Evolutionary conservation across 2,888 invertebrate genomes (phyloP).

Genomic region (Rapana venosa): DNA sequence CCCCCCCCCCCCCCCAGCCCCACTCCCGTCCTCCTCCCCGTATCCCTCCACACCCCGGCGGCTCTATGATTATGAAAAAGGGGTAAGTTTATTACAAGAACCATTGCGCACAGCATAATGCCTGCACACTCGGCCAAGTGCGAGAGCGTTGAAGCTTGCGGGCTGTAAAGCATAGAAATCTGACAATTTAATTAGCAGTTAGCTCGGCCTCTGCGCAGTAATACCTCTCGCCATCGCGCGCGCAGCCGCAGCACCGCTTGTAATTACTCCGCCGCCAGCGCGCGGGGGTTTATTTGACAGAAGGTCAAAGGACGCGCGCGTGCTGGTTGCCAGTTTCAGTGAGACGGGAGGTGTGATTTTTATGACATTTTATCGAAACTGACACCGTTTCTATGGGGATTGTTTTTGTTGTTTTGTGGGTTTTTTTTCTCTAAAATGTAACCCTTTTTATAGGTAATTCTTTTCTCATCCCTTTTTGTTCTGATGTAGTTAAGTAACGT

Average conservation of each 20-base stretch:
- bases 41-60: too few species aligned
- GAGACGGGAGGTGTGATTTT: slow-evolving; percentile 37
- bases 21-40: neutral
- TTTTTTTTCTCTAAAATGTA: neutral
- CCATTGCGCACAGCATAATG: slow-evolving; percentile 33
- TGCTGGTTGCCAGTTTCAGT: slow-evolving; percentile 19
- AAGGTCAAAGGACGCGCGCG: slow-evolving; percentile 39
- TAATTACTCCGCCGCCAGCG: slow-evolving; percentile 42
- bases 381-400: slow-evolving; percentile 26
- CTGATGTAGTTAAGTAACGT: too few species aligned
- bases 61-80: slow-evolving; percentile 36
- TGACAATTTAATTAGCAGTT: slow-evolving; percentile 46
- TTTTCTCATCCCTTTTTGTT: too few species aligned
- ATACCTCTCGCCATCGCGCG: slow-evolving; percentile 35
- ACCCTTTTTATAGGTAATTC: too few species aligned
- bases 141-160: slow-evolving; percentile 30
- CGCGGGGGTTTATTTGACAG: slow-evolving; percentile 43
- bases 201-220: slow-evolving; percentile 44
- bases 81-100: slow-evolving; percentile 44
- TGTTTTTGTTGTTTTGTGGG: slow-evolving; percentile 21
- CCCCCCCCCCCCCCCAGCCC: neutral
- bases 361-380: slow-evolving; percentile 25
- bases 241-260: slow-evolving; percentile 42
- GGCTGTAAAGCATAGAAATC: slow-evolving; percentile 45
- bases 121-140: slow-evolving; percentile 28